These are phyloP conservation scores for Anolis sagrei DNA, from an alignment of 2,113 vertebrate species.

Conservation along the genomic window DNA sequence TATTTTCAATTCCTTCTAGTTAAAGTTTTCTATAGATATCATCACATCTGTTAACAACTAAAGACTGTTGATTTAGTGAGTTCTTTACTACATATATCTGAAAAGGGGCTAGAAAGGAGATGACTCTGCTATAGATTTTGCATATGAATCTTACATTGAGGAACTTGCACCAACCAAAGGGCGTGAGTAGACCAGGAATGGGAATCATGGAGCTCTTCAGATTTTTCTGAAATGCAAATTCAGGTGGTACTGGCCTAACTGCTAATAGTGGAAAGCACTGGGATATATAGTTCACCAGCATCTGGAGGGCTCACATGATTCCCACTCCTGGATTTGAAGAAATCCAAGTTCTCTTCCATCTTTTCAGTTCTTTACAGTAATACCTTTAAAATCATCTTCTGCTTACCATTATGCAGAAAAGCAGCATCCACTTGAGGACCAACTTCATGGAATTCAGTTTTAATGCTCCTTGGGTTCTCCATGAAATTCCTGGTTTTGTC, in stretches of 20 bases:
- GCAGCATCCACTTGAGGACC: conserved; percentile 72
- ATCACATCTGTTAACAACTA: too few relatives aligned
- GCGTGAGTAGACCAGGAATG: neutral
- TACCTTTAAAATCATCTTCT: neutral
- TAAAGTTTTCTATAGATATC: too few relatives aligned
- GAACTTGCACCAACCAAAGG: neutral
- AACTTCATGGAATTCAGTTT: conserved; percentile 72
- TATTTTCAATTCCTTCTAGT: too few relatives aligned
- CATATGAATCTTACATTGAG: neutral
- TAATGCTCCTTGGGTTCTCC: conserved; percentile 76
- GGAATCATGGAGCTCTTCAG: too few relatives aligned
- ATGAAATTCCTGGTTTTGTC: conserved; percentile 73
- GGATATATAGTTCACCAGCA: too few relatives aligned
- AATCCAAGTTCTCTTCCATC: neutral
- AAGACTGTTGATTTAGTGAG: too few relatives aligned
- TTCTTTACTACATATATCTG: too few relatives aligned
- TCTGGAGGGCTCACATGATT: too few relatives aligned
- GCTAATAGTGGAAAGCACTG: too few relatives aligned
- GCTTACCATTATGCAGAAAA: conserved; percentile 74
- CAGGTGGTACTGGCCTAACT: too few relatives aligned
- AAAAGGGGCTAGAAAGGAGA: neutral
- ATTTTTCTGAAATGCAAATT: too few relatives aligned
- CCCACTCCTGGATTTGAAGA: neutral
- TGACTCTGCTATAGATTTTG: neutral
- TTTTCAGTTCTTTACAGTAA: neutral